phyloP scores from a whole-genome alignment of 1,140 invertebrate genomes.

The Brachionus plicatilis region DNA sequence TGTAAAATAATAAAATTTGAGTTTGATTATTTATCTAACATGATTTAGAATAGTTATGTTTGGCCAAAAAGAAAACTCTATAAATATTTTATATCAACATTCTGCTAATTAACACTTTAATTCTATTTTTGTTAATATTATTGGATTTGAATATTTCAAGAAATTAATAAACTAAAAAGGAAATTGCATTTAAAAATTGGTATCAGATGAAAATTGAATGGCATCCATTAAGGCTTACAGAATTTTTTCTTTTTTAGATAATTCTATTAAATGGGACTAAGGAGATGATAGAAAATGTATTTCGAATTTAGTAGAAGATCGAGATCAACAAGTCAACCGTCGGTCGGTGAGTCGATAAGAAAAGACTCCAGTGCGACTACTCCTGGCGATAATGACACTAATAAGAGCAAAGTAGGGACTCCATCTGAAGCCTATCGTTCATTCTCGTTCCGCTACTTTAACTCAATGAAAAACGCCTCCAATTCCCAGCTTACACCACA shows the following conservation, averaged over 20 bases:
- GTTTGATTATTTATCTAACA: neutral
- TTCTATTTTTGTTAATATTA: neutral
- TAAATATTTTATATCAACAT: neutral
- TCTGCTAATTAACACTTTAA: neutral
- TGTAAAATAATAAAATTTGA: neutral
- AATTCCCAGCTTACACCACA: neutral
- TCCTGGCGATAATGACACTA: neutral
- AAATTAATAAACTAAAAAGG: neutral
- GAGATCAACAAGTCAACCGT: neutral
- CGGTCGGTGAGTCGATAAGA: neutral
- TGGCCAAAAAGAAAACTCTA: neutral
- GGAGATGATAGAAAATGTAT: conserved; percentile 2
- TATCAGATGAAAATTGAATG: neutral
- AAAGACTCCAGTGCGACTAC: neutral
- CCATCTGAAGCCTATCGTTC: neutral
- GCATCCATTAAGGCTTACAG: neutral
- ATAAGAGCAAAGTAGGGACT: neutral
- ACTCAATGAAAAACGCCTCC: neutral
- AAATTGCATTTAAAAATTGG: neutral
- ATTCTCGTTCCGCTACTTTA: neutral
- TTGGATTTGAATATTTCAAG: neutral
- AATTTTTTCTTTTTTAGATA: neutral
- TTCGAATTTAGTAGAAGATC: conserved; percentile 33
- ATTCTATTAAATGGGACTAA: neutral
- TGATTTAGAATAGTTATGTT: neutral